Percentiles rank a stretch among this genome's conserved stretches.
Conservation (phyloP, 2,797 vertebrate species). For the Loris lydekkerianus region DNA sequence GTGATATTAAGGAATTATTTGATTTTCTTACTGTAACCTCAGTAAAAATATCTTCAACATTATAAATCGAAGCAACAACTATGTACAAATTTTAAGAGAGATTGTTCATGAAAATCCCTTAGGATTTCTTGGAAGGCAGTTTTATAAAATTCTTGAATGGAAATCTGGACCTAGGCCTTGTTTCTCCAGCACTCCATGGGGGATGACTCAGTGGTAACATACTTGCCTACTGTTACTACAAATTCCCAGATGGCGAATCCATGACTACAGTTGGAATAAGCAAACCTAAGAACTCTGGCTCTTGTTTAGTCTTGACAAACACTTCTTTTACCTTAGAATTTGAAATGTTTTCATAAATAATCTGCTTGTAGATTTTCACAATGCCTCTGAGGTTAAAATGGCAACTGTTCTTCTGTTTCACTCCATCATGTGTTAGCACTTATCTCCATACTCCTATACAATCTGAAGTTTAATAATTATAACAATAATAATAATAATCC, state of each 20-base stretch:
- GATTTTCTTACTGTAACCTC: neutral
- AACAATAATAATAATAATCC: neutral
- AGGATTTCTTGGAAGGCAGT: constrained; percentile 79
- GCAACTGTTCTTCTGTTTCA: neutral
- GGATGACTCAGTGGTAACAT: constrained; percentile 82
- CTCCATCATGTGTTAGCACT: neutral
- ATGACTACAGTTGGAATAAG: constrained; percentile 63
- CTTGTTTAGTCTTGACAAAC: constrained; percentile 58
- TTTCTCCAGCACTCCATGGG: constrained; percentile 68
- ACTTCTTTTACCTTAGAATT: constrained; percentile 51
- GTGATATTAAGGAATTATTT: constrained; percentile 20
- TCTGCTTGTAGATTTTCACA: constrained; percentile 10
- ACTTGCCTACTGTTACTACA: constrained; percentile 80
- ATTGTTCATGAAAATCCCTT: constrained; percentile 48
- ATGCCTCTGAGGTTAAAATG: constrained; percentile 1
- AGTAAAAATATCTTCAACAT: constrained; percentile 55
- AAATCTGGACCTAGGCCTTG: constrained; percentile 81
- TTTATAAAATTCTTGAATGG: constrained; percentile 82
- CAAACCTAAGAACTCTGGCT: constrained; percentile 68
- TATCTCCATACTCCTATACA: neutral
- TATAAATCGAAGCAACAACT: constrained; percentile 32
- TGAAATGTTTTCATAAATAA: constrained; percentile 34
- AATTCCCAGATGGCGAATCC: constrained; percentile 79
- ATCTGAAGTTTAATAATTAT: neutral
- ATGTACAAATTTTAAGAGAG: constrained; percentile 46